These are phyloP conservation scores for Haliaeetus leucogaster DNA, from an alignment of 2,113 vertebrate species.

Conservation along the genomic window DNA sequence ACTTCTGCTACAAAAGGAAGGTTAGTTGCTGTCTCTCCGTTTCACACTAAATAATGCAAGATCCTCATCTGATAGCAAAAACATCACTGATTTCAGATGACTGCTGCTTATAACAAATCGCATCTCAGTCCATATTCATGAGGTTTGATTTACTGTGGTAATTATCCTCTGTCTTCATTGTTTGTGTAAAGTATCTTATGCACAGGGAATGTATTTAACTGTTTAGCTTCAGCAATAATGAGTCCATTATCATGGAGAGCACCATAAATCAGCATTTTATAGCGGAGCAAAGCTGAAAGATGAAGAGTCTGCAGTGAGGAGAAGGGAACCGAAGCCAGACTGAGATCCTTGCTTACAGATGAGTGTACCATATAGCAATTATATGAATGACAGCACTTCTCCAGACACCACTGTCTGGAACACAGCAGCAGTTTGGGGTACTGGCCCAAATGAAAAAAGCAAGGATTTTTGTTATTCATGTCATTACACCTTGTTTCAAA, in stretches of 20 bases:
- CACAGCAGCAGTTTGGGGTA: not conserved
- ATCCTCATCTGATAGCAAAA: not conserved
- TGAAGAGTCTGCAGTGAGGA: not conserved
- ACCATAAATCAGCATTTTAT: not conserved
- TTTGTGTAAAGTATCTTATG: not conserved
- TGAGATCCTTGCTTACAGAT: not conserved
- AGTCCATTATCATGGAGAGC: not conserved
- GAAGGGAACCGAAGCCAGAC: not conserved
- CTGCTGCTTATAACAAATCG: not conserved
- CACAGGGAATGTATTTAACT: not conserved
- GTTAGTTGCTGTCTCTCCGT: not conserved
- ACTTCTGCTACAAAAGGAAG: not conserved
- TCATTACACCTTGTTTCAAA: not conserved
- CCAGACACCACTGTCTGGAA: not conserved
- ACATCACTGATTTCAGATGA: not conserved
- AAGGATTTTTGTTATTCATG: not conserved
- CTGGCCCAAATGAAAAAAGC: not conserved
- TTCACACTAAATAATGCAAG: not conserved
- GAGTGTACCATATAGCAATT: not conserved
- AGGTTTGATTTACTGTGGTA: constrained; percentile 8
- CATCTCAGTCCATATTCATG: not conserved
- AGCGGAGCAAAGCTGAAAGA: not conserved
- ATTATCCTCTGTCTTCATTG: not conserved
- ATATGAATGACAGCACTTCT: not conserved
- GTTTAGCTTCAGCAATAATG: not conserved